phyloP scores from a whole-genome alignment of 2,113 vertebrate species.

The Myxocyprinus asiaticus region DNA sequence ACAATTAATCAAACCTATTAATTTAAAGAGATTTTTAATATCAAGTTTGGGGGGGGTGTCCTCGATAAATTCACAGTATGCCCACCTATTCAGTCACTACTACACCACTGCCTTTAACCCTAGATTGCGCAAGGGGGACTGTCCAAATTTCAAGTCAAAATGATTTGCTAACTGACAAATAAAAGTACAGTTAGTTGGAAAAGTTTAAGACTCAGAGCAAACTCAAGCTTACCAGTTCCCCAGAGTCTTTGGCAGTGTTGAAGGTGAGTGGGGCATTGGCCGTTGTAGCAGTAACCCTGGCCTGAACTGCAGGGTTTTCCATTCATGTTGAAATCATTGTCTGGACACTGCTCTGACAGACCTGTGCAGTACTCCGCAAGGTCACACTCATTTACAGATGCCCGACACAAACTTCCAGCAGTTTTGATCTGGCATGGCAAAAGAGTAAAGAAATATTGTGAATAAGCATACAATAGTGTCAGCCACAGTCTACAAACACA shows the following conservation, averaged over 20 bases:
- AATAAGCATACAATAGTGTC: neutral
- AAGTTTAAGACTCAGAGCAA: neutral
- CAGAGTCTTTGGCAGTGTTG: constrained; percentile 83
- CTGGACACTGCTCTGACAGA: constrained; percentile 71
- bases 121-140: no score
- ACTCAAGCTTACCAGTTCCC: constrained; percentile 77
- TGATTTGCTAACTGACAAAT: no score
- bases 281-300: constrained; percentile 80
- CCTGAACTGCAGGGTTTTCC: constrained; percentile 76
- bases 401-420: constrained; percentile 72
- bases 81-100: no score
- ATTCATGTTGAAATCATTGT: constrained; percentile 86
- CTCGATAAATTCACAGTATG: no score
- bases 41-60: no score
- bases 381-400: constrained; percentile 75
- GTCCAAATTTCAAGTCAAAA: no score
- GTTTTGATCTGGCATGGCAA: constrained; percentile 75
- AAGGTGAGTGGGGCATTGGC: constrained; percentile 79
- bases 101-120: no score
- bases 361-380: constrained; percentile 84
- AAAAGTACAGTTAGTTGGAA: no score
- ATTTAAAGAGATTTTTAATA: no score
- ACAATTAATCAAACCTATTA: no score
- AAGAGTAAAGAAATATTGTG: neutral
- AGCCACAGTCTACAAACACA: neutral